Percentiles rank a stretch among this genome's conserved stretches.
phyloP scores from a whole-genome alignment of 2,888 invertebrate species.

The Megaustenia siamemsis region DNA sequence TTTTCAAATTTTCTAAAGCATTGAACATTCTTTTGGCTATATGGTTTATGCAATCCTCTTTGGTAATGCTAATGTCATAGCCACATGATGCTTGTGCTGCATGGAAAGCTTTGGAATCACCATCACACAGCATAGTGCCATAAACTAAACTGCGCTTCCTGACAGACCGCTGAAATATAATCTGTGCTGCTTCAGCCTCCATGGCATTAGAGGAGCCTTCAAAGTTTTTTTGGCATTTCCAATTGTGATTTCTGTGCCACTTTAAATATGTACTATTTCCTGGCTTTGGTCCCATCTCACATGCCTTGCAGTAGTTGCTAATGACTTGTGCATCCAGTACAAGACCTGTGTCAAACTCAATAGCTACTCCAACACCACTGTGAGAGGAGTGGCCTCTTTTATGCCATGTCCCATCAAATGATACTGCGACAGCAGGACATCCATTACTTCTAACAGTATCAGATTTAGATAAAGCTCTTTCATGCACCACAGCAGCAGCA shows the following conservation, averaged over 20 bases:
- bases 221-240: constrained; percentile 31
- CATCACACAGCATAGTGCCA: constrained; percentile 38
- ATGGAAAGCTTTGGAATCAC: constrained; percentile 21
- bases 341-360: no score
- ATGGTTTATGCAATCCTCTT: constrained; percentile 40
- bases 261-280: background rate
- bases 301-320: no score
- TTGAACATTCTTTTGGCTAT: constrained; percentile 30
- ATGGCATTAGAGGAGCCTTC: constrained; percentile 37
- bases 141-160: background rate
- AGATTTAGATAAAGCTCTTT: no score
- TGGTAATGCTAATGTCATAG: constrained; percentile 19
- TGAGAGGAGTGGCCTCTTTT: no score
- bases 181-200: constrained; percentile 22
- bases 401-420: no score
- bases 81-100: background rate
- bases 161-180: background rate
- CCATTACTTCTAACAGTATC: no score
- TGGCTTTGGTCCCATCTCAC: background rate
- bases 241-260: constrained; percentile 4
- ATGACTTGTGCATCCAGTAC: no score
- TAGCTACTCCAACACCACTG: no score
- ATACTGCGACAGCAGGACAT: no score
- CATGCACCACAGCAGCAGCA: no score
- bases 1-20: background rate